phyloP scores from a whole-genome alignment of 2,888 invertebrate species.

The Arenicola marina region DNA sequence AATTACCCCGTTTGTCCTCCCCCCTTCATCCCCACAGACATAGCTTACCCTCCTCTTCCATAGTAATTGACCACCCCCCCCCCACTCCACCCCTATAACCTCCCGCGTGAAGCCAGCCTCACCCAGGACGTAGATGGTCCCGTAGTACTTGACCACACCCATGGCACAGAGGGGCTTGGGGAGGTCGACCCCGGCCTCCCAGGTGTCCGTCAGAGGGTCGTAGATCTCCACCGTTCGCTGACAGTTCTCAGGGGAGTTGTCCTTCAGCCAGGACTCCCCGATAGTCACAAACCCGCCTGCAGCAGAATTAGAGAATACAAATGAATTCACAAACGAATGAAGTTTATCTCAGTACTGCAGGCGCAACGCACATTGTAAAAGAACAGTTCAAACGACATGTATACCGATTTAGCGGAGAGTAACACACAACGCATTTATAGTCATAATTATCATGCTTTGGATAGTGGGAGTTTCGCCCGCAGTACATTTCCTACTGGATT shows the following conservation, averaged over 20 bases:
- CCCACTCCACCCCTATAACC: background rate
- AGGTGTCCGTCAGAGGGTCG: slow-evolving; percentile 72
- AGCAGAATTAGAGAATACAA: background rate
- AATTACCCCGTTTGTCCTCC: too few species aligned
- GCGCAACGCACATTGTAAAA: background rate
- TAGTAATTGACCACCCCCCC: too few species aligned
- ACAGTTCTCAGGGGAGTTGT: slow-evolving; percentile 36
- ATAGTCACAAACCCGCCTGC: slow-evolving; percentile 30
- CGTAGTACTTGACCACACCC: slow-evolving; percentile 31
- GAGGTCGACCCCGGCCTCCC: slow-evolving; percentile 61
- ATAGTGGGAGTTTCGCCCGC: too few species aligned
- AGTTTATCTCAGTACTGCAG: background rate
- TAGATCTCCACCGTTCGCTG: slow-evolving; percentile 84
- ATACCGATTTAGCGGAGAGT: background rate
- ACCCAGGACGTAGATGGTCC: slow-evolving; percentile 32
- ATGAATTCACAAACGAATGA: background rate
- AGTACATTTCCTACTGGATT: too few species aligned
- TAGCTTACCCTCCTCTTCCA: too few species aligned
- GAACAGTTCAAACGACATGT: too few species aligned
- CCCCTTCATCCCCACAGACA: too few species aligned
- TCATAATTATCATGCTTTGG: too few species aligned
- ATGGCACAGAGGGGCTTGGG: slow-evolving; percentile 29
- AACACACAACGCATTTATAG: too few species aligned
- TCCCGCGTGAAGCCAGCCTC: background rate
- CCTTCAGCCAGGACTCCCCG: slow-evolving; percentile 28